Evolutionary conservation across 2,797 vertebrate genomes (phyloP).

Genomic region (Silurus aristotelis): DNA sequence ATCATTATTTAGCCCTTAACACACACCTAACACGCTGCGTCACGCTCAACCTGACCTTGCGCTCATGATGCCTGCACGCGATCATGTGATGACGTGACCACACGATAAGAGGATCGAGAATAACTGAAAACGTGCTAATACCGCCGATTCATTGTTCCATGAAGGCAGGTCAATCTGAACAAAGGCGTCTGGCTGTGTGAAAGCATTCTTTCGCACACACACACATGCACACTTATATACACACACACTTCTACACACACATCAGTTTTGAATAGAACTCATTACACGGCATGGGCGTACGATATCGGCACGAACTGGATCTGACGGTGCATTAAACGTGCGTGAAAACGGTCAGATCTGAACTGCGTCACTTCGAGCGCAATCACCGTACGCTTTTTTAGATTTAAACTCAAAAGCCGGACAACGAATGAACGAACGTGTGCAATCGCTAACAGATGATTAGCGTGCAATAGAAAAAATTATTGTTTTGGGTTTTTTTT

Average conservation of each 20-base stretch:
- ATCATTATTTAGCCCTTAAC: not conserved
- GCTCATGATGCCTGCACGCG: not conserved
- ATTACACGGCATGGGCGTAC: not conserved
- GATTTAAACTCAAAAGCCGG: not conserved
- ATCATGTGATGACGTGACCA: not conserved
- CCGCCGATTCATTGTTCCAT: not conserved
- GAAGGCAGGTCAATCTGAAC: not conserved
- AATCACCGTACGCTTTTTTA: not conserved
- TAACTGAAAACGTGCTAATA: not conserved
- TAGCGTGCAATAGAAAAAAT: not conserved
- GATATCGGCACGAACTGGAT: constrained; percentile 48
- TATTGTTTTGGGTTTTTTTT: too few species aligned
- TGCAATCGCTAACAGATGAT: not conserved
- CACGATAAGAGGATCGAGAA: not conserved
- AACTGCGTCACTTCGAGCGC: not conserved
- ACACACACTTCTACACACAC: not conserved
- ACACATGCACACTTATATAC: not conserved
- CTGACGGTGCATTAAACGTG: constrained; percentile 56
- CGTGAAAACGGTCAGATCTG: constrained; percentile 41
- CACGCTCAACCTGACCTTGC: not conserved
- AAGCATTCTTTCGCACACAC: not conserved
- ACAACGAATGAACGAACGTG: too few species aligned
- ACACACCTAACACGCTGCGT: not conserved
- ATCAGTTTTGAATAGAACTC: not conserved
- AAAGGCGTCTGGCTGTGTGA: not conserved